Evolutionary conservation across 2,888 invertebrate genomes (phyloP).

Genomic region (Spisula subtruncata): DNA sequence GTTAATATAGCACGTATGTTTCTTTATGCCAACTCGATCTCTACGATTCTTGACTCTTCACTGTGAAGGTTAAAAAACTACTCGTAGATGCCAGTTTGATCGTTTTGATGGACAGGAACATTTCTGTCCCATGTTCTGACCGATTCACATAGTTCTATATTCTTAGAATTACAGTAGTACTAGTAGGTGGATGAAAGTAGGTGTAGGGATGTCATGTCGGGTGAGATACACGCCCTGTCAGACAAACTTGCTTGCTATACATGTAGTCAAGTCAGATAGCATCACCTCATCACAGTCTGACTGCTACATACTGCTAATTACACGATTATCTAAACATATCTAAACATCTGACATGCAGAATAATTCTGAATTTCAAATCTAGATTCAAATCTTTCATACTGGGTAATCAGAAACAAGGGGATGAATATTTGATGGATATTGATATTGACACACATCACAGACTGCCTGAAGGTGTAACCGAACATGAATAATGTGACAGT

Average conservation of each 20-base stretch:
- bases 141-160: background rate
- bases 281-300: background rate
- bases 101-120: conserved; percentile 21
- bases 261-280: background rate
- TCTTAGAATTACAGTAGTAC: too few relatives aligned
- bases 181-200: background rate
- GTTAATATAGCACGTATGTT: conserved; percentile 6
- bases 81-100: background rate
- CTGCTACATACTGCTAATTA: conserved; percentile 1
- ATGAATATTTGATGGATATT: background rate
- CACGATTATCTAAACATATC: background rate
- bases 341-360: conserved; percentile 6
- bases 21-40: background rate
- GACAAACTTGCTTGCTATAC: background rate
- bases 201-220: background rate
- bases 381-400: conserved; percentile 24
- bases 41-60: background rate
- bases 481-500: conserved; percentile 25
- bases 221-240: background rate
- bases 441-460: background rate
- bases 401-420: conserved; percentile 8
- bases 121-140: conserved; percentile 27
- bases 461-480: background rate
- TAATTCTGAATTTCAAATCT: conserved; percentile 10
- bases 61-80: background rate